Evolutionary conservation across 1,140 invertebrate species (phyloP), one percentile per base, ranked within the genome.

Genomic region (Rhyzopertha dominica): DNA sequence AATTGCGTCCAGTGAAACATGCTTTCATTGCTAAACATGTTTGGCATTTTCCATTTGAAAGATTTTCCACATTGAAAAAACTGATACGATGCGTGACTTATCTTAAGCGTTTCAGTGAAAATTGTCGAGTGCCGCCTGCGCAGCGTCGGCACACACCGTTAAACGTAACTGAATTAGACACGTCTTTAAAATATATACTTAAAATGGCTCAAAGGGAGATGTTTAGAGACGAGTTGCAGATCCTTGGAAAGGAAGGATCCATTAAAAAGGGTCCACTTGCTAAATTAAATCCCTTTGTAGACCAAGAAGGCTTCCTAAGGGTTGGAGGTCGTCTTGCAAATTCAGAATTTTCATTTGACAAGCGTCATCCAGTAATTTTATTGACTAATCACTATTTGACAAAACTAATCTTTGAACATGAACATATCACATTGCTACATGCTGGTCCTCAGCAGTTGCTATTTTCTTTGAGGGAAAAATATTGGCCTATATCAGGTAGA

Each of bases 401-500:
- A 5, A 39, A 32, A 39, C 14, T 61, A 2, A 4, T 59, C 13
- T 43, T 57, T n/a, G n/a, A 35, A 38, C n/a, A 47, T 12, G 51
- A 54, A 29, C 63, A 63, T 47, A 4, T 22, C 0, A 41, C 24
- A 0, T 24, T 46, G 14, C 16, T 54, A 10, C 59, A 63, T 39
- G 46, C 53, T 5, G 58, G 58, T 0, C 32, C 48, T 16, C 52
- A 57, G 29, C 18, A 51, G 2, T 14, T 59, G 2, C 34, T 55
- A 9, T 23, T 43, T 23, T 24, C 44, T 2, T 8, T 60, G 1
- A 19, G 42, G 20, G 26, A 40, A 12, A 45, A 43, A 19, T 62
- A 43, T 39, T 63, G 51, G 53, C 14, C 40, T 1, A 35, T 56
- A 4, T 25, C 46, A 19, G 50, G 49, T 18, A 31, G 49, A 7